Base-by-base conservation (phyloP, 2,888 invertebrate genomes). In the Anodontia alba region DNA sequence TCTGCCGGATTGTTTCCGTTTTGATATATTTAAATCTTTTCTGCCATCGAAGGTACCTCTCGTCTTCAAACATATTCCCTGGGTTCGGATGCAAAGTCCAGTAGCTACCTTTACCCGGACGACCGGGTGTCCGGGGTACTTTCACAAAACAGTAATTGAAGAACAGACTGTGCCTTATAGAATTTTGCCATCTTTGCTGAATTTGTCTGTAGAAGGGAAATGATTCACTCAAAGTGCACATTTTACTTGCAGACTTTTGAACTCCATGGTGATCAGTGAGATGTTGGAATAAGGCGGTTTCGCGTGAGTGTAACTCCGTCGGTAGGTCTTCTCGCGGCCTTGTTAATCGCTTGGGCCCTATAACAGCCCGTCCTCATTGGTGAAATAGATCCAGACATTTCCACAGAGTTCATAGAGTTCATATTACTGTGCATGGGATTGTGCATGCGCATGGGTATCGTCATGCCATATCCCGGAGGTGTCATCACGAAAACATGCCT, bases 81-180 rank as follows among this genome's bases (percentile, higher is more conserved):
- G 99, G 98, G 91, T 99, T 98, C 0, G 99, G 99, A 93, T 99
- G 99, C 81, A 99, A 96, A 33, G 99, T 98, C 99, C 99, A 99
- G 95, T 99, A 99, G 10, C 98, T 98, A 0, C 99, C 99, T 93
- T 99, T 99, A 0, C 99, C 99, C 0, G 99, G 99, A 95, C 99
- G 98, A 95, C 99, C 99, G 97, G 96, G 93, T 1, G 94, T 93
- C 36, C 94, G 90, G n/a, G 98, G 98, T 86, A 99, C 98, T 95
- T 99, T 99, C 77, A 99, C 98, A 95, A 99, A 99, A 95, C 99
- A 99, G 94, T 99, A 99, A 96, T 99, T 99, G 95, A 99, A 99
- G 83, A 98, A 98, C 73, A 99, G 95, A 89, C 98, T 99, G 94
- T 99, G 99, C 80, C 99, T 96, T 89, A 99, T 99, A 1, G 99